Evolutionary conservation across 1,140 invertebrate species (phyloP), one percentile per base, ranked within the genome.

Genomic region (Pollicipes pollicipes): DNA sequence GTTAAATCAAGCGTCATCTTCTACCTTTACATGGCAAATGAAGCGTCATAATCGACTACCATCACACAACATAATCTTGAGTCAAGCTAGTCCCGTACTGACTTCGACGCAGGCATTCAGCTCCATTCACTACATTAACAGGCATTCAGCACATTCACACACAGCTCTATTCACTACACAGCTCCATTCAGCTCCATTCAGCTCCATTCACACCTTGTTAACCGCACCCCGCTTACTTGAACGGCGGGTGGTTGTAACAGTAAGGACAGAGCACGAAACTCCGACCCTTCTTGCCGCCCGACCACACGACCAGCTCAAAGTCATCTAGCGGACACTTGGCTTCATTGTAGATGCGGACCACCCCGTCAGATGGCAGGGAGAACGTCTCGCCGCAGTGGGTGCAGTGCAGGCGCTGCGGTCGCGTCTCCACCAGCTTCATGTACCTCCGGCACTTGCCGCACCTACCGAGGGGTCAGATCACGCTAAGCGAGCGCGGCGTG

Each of bases 231-330:
- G 73, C 76, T 74, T 80, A 89, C n/a, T n/a, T 90, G 78, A 99
- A 99, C 0, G 97, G 97, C 35, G 97, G 94, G 83, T 98, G 89
- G 79, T 98, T 98, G 79, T 92, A 98, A 79, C 97, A 99, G 80
- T 98, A 97, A 0, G 97, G 97, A 80, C 97, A 99, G 73, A 99
- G 91, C 2, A 92, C 88, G 79, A 88, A 98, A 78, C 91, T 94
- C 79, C 95, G 95, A 31, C 93, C 93, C 77, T 91, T 90, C 3
- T 86, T 85, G 0, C 94, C 93, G 0, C 90, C 91, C 0, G 91
- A 93, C 88, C 90, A 98, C 3, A 90, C 89, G 8, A 99, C 82
- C 69, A 99, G 81, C 73, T 87, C 85, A 81, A 98, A 99, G 77
- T 98, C 94, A 80, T 99, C 97, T 68, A 99, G 80, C 0, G 97